Base-by-base conservation (phyloP, 2,113 vertebrate species). In the Caretta caretta region DNA sequence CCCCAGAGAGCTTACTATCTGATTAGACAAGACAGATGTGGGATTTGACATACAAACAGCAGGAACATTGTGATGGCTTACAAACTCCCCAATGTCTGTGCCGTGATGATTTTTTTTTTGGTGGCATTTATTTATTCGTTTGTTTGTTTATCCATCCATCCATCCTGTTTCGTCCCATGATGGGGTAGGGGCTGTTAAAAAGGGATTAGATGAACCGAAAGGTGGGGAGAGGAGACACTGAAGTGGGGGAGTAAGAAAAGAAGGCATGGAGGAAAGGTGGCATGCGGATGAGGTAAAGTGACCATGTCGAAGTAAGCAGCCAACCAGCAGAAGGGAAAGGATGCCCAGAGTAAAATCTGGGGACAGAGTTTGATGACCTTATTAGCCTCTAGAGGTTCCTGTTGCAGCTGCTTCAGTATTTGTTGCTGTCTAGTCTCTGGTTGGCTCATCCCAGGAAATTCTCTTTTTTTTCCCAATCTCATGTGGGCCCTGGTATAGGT, bases 281-380 rank as follows among this genome's bases (percentile, higher is more conserved):
- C 25, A 1, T 31, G 49, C 35, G 72, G 19, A 13, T 29, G 24
- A 84, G 24, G 48, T 69, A 72, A 72, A 72, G 65, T n/a, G 59
- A 59, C 50, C 0, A 0, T 79, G 78, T 24, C 31, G 50, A 85
- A 92, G 24, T 0, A 0, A 46, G 50, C 5, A 38, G 35, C 24
- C 75, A 51, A 31, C 29, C 13, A 50, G 81, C 50, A 35, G 27
- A 35, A 84, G 42, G 35, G 65, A 35, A 38, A 72, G 65, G 65
- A 38, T 38, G 35, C 22, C 65, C 19, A 38, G 8, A 85, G 19
- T 46, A 31, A 82, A 22, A 8, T 48, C 85, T 51, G 0, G 31
- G 65, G 53, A 69, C 84, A 84, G 25, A 84, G 4, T 5, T 8
- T 46, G 8, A 27, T 84, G 81, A 50, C 4, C 29, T 5, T 9